These are phyloP conservation scores for Apistogramma diplotaenia DNA, from an alignment of 2,113 vertebrate genomes.

Conservation along the genomic window DNA sequence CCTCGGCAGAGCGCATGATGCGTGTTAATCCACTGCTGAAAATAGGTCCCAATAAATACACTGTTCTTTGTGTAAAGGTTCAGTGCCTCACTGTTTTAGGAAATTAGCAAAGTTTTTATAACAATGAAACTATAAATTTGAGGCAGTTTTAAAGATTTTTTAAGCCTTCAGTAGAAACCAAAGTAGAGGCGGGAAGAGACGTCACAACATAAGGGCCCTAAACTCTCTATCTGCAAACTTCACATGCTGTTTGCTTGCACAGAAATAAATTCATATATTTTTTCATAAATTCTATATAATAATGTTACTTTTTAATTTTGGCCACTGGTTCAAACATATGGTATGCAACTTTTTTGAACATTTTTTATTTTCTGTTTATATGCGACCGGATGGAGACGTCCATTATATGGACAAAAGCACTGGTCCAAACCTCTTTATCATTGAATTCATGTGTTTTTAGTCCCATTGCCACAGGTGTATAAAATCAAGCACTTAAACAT, in stretches of 20 bases:
- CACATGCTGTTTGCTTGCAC: neutral
- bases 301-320: neutral
- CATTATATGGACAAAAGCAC: neutral
- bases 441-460: neutral
- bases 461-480: neutral
- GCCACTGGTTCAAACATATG: neutral
- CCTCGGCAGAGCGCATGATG: neutral
- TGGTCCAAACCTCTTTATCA: neutral
- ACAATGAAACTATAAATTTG: neutral
- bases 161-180: fast-evolving
- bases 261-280: neutral
- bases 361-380: too few relatives aligned
- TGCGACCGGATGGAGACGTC: neutral
- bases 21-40: constrained; percentile 5
- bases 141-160: neutral
- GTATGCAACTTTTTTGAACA: neutral
- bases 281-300: neutral
- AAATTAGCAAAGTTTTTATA: neutral
- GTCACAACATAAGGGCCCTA: neutral
- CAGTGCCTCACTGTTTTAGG: too few relatives aligned
- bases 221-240: too few relatives aligned
- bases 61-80: too few relatives aligned
- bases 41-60: neutral
- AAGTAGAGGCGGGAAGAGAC: fast-evolving
- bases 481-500: neutral